Evolutionary conservation across 1,140 invertebrate species (phyloP).

Genomic region (Colletes latitarsis): DNA sequence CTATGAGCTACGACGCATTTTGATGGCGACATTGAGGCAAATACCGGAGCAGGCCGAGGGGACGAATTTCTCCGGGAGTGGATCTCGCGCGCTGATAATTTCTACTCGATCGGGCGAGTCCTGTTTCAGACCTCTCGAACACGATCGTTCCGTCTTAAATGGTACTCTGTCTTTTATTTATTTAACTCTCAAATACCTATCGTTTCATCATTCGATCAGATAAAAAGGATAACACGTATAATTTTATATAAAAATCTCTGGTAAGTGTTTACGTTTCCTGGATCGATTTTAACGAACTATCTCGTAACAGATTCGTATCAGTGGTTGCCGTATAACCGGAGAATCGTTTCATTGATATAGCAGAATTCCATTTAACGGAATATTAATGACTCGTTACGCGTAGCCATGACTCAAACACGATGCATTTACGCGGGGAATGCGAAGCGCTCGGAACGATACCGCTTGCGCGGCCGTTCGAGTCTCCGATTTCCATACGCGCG

Average conservation of each 20-base stretch:
- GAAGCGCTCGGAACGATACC: not conserved
- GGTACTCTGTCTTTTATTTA: too few species aligned
- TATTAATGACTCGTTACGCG: slow-evolving; percentile 32
- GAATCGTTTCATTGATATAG: not conserved
- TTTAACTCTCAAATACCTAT: too few species aligned
- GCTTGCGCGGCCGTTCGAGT: slow-evolving; percentile 16
- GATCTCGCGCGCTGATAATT: slow-evolving; percentile 36
- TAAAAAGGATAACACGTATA: too few species aligned
- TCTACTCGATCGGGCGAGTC: not conserved
- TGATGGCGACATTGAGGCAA: slow-evolving; percentile 57
- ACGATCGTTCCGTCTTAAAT: not conserved
- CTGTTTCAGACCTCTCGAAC: not conserved
- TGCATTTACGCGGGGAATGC: slow-evolving; percentile 17
- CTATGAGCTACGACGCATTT: slow-evolving; percentile 61
- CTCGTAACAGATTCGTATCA: too few species aligned
- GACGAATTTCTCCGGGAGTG: slow-evolving; percentile 52
- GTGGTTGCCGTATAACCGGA: too few species aligned
- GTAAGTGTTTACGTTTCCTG: too few species aligned
- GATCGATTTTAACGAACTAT: too few species aligned
- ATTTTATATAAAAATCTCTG: too few species aligned
- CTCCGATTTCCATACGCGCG: slow-evolving; percentile 1
- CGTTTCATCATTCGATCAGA: too few species aligned
- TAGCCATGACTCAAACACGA: slow-evolving; percentile 18
- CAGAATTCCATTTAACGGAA: slow-evolving; percentile 19
- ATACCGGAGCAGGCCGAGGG: slow-evolving; percentile 54